Evolutionary conservation across 1,140 invertebrate genomes (phyloP), one percentile per base, ranked within the genome.

Genomic region (Oreohelix idahoensis): DNA sequence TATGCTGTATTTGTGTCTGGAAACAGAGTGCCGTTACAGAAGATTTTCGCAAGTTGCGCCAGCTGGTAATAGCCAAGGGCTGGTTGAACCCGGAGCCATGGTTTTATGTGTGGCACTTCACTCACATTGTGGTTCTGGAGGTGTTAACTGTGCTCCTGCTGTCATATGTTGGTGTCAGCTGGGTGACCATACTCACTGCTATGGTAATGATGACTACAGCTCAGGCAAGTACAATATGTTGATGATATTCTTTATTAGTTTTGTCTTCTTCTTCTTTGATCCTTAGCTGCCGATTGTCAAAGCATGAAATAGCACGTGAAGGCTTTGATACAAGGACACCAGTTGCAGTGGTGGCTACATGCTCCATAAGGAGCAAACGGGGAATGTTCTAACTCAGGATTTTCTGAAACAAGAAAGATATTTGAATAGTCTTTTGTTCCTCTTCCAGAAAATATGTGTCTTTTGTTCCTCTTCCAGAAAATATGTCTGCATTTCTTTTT

Each of bases 71-170:
- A 77, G 85, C 87, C 11, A 90, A 84, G 80, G 88, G 86, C n/a
- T 83, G 91, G 42, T 86, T 93, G 71, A 88, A 88, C 73, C 86
- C 88, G 15, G 89, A 91, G 42, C 87, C 87, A 20, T 85, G 84
- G 79, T 93, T 93, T 77, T 93, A 85, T 80, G 70, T 87, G 23
- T 69, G 84, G 8, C 87, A 91, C 71, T 83, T 92, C 38, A 51
- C 86, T n/a, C 89, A 90, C 63, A 90, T 93, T 20, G 53, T 93
- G 20, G 53, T 86, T 0, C 73, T 92, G 58, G 90, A 92, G 81
- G 81, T 88, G 1, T 13, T 86, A 45, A 91, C 89, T 71, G 90
- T 87, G 49, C 81, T 74, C 4, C 32, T 91, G 20, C 71, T 91
- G 17, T 88, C 85, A 32, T 86, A 86, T 36, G 90, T 78, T 82